Percentiles rank a stretch among this genome's conserved stretches.
phyloP scores from a whole-genome alignment of 2,797 vertebrate species.

The Lophius americanus region DNA sequence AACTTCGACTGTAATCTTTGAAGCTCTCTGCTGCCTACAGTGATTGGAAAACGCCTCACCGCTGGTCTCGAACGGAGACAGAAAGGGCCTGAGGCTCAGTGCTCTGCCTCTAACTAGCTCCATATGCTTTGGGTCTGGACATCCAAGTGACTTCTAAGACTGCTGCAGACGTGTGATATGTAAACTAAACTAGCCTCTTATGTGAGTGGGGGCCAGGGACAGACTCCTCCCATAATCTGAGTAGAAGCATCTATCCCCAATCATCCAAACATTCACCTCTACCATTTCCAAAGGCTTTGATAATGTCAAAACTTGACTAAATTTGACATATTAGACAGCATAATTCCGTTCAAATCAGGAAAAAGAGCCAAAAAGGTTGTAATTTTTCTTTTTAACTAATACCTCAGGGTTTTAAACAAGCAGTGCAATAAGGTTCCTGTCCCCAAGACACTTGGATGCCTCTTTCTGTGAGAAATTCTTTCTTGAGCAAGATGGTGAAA shows the following conservation, averaged over 20 bases:
- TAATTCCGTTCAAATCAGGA: constrained; percentile 24
- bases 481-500: constrained; percentile 53
- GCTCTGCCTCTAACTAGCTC: constrained; percentile 73
- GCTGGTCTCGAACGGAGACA: constrained; percentile 58
- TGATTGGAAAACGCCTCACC: constrained; percentile 57
- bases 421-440: constrained; percentile 27
- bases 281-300: constrained; percentile 26
- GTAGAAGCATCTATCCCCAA: constrained; percentile 65
- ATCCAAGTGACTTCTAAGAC: constrained; percentile 76
- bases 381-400: constrained; percentile 32
- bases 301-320: constrained; percentile 25
- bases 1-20: constrained; percentile 71
- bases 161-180: constrained; percentile 62
- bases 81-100: constrained; percentile 56
- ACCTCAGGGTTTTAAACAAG: constrained; percentile 35
- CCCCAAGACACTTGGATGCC: constrained; percentile 46
- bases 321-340: constrained; percentile 24
- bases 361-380: constrained; percentile 9
- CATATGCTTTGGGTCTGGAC: constrained; percentile 74
- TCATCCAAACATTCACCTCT: constrained; percentile 53
- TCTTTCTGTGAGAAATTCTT: constrained; percentile 51
- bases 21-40: constrained; percentile 66
- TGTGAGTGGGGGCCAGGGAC: constrained; percentile 44
- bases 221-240: constrained; percentile 42
- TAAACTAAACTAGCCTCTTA: constrained; percentile 65